Base-by-base conservation (phyloP, 2,888 invertebrate species). In the Brachynemurus nebulosus region DNA sequence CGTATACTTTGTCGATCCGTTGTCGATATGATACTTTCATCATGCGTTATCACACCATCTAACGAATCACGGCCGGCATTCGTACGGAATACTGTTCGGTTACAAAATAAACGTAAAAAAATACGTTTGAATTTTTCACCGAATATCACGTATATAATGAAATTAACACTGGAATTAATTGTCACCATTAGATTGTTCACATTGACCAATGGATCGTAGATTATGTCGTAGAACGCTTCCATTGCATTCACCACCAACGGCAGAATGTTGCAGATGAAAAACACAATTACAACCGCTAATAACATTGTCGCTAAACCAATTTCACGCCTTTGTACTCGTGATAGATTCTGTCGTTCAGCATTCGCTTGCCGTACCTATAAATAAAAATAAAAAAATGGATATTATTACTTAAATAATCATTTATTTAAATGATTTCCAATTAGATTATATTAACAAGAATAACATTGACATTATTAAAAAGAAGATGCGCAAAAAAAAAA, bases 111-210 rank as follows among this genome's bases (percentile, higher is more conserved):
- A 63, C 80, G 71, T 52, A 86, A 66, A 63, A 91, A 89, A 51
- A 91, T 77, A 48, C 86, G 72, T 61, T 90, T 86, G 68, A 96
- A 96, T 63, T 96, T 95, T 62, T 95, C 90, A 2, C 96, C 96
- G 63, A 96, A 95, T 52, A 93, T 93, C 52, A 95, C 93, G 69
- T 97, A 97, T 55, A 97, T 92, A 51, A 97, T 80, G 64, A 97
- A 96, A 68, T 97, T 97, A 49, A 95, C 89, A 59, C 93, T 92
- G 59, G 93, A 93, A 70, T 97, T 97, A 62, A 96, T 80, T 50
- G 92, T 95, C 45, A 97, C 93, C 50, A 96, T 74, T 45, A 96
- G 76, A 67, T 97, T 96, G 59, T 86, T 89, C 27, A 77, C 74
- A 58, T 85, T 82, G 42, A 89, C 80, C 55, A 88, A 69, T 56